Base-by-base conservation (phyloP, 2,888 invertebrate genomes). In the Drosophila ustulata region DNA sequence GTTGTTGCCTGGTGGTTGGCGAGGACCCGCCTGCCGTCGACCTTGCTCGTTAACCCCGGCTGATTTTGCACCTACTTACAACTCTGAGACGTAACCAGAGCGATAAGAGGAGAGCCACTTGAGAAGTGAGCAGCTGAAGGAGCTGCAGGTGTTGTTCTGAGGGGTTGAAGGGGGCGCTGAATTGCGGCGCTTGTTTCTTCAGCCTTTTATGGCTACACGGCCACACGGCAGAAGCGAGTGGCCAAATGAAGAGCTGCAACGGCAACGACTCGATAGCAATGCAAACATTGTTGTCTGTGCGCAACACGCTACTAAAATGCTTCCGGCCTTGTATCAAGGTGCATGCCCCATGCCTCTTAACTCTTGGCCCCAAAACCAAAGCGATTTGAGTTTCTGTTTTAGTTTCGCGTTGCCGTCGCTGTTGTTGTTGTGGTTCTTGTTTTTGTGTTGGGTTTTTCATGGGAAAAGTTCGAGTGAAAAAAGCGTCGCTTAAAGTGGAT, bases 201-300 rank as follows among this genome's bases (percentile, higher is more conserved):
- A 4, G 28, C 28, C 28, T 28, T 58, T 49, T 30, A 45, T 58
- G 67, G 58, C 62, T 65, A 53, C 26, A 49, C 57, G 71, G 55
- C 18, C 18, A 18, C 18, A 65, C 18, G 18, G 18, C 18, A 64
- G 58, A 64, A 46, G n/a, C 39, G 39, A 32, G 30, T 30, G 30
- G 58, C 26, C 47, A 53, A 50, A 47, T 49, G 43, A 61, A 66
- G 61, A 61, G 51, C 41, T 63, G 67, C 71, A 18, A 18, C 50
- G 47, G 56, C 32, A 32, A 28, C 37, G 25, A 51, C 50, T 39
- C 55, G 41, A 66, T 41, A 34, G 62, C 71, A 71, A 75, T 66
- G 68, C 66, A 75, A 81, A 81, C 78, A 83, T 66, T 68, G 73
- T 81, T 82, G 82, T 81, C 82, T 83, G 78, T 70, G 83, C 75